phyloP scores from a whole-genome alignment of 37 sponge, comb jelly and placozoan species.

The Geodia barretti region DNA sequence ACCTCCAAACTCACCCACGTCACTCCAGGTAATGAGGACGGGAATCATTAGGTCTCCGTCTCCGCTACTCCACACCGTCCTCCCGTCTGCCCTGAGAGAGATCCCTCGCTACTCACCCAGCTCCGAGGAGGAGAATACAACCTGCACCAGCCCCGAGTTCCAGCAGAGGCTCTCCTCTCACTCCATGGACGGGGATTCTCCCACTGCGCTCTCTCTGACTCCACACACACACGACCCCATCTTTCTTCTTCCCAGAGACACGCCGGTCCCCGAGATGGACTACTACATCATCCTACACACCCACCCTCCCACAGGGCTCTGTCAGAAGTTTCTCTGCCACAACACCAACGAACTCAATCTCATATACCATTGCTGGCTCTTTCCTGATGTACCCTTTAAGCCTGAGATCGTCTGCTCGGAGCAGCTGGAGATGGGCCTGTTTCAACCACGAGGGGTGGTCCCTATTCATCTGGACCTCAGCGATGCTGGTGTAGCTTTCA shows the following conservation, averaged over 20 bases:
- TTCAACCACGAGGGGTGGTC: constrained; percentile 56
- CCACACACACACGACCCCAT: neutral
- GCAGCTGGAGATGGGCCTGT: constrained; percentile 73
- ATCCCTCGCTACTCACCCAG: neutral
- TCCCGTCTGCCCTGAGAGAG: neutral
- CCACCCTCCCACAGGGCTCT: constrained; percentile 38
- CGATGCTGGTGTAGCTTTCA: constrained; percentile 75
- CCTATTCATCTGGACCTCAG: constrained; percentile 71
- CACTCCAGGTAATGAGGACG: neutral
- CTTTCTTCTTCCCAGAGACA: neutral
- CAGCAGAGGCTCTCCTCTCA: neutral
- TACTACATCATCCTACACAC: constrained; percentile 69
- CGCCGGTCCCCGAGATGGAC: constrained; percentile 45
- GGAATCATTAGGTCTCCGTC: neutral
- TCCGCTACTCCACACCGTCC: neutral
- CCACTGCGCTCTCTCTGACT: neutral
- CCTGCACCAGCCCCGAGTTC: neutral
- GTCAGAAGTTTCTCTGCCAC: constrained; percentile 84
- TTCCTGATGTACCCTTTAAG: constrained; percentile 33
- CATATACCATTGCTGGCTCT: constrained; percentile 81
- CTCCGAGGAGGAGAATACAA: neutral
- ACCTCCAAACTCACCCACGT: neutral
- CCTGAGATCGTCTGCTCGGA: constrained; percentile 11
- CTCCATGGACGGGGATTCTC: too few species aligned
- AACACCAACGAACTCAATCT: constrained; percentile 78